Base-by-base conservation (phyloP, 2,113 vertebrate genomes). In the Corvus hawaiiensis region DNA sequence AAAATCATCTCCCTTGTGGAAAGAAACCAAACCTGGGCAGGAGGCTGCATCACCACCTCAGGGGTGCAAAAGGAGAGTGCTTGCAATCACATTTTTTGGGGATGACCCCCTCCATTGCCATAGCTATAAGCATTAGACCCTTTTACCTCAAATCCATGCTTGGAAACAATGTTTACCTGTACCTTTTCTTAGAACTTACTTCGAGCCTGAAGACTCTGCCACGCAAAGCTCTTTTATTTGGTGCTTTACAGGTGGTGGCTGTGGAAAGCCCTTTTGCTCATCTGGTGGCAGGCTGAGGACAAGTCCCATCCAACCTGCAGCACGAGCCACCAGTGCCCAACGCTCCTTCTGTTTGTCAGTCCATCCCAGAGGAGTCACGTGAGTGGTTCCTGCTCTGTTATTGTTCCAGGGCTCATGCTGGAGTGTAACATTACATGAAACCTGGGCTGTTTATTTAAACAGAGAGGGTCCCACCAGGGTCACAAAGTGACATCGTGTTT, bases 391-490 rank as follows among this genome's bases (percentile, higher is more conserved):
- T 5, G 8, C 26, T 22, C 58, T 79, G 85, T 74, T 88, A 6
- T 89, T 87, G 93, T 91, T 77, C 67, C 74, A 93, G 87, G 75
- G 69, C 81, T 97, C 30, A 23, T 19, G 75, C 73, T 94, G 67
- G 77, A 95, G 68, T 71, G 62, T 88, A 95, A 78, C 51, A 62
- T 96, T 91, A 66, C 93, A 75, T 9, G 48, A 96, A 96, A 86
- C 33, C n/a, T 7, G 76, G 86, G 51, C 67, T 97, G 75, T 97
- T 97, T 96, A 79, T 97, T 97, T 97, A 86, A 95, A 94, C 63
- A 85, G 85, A 96, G 80, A 84, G 77, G 72, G 79, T 96, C 96
- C 48, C 90, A 89, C 73, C 64, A 63, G 92, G 91, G 95, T 97
- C 96, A 97, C 89, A 93, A 91, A 90, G 82, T 93, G 94, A 92